Base-by-base conservation (phyloP, 2,888 invertebrate genomes). In the Caenorhabditis becei region DNA sequence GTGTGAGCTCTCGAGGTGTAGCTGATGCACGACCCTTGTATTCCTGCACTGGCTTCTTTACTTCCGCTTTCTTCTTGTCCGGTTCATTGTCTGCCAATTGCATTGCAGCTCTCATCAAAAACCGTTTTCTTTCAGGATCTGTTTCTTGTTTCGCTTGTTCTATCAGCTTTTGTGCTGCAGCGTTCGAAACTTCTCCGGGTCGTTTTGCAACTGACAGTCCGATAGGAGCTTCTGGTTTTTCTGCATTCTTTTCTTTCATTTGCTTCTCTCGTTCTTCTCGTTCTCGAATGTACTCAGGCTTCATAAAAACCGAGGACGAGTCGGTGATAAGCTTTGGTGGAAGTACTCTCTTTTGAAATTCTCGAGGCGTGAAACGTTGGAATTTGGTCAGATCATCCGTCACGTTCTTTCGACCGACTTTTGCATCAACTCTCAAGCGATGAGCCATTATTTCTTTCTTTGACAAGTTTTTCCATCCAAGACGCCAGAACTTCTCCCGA, bases 201-300 rank as follows among this genome's bases (percentile, higher is more conserved):
- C n/a, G 11, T 18, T 66, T 51, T 1, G 75, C 35, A 53, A 75
- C 20, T 2, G 74, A 59, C 2, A 74, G 11, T 47, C 75, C 75
- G 8, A 75, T 53, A 0, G 75, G 75, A 53, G 75, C 75, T 20
- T 44, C 20, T 8, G 66, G 66, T 24, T 56, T 62, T 10, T 66
- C 16, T 0, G 75, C 66, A 23, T 41, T 28, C 24, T 66, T 75
- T 18, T 59, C 66, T 14, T 49, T 23, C 61, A 75, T 75, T 18
- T 66, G 66, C 11, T 54, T 51, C 28, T 77, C 77, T 35, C 49
- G 69, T 23, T 49, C 47, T n/a, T 77, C 77, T 35, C 67, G 61
- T 44, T 77, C 77, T 51, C 49, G 63, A 28, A 77, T 67, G 26
- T 77, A 77, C 26, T 77, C 77, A 4, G 77, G 77, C 37, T 77